phyloP scores from a whole-genome alignment of 2,797 vertebrate genomes.

The Melanotaenia maccullochi region DNA sequence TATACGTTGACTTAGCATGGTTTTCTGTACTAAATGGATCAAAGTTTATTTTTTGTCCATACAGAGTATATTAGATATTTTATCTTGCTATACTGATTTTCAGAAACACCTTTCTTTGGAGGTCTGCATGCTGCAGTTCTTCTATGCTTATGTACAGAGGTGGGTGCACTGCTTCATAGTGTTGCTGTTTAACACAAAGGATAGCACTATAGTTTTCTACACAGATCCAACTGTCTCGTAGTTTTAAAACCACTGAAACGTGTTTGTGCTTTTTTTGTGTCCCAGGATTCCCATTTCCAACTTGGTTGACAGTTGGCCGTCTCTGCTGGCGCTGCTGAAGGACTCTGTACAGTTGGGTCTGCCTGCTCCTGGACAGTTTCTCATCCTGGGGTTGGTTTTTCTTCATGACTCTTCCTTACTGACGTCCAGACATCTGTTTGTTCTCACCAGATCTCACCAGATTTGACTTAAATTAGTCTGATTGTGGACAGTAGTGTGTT shows the following conservation, averaged over 20 bases:
- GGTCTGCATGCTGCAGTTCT: constrained; percentile 99
- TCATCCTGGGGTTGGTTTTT: constrained; percentile 91
- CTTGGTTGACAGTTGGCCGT: constrained; percentile 96
- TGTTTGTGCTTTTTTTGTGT: constrained; percentile 8
- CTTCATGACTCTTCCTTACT: not conserved
- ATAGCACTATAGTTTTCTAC: not conserved
- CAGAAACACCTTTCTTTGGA: constrained; percentile 98
- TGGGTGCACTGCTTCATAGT: constrained; percentile 71
- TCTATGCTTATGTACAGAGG: constrained; percentile 98
- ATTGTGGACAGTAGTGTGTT: not conserved
- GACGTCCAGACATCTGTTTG: not conserved
- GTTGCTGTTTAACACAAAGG: not conserved
- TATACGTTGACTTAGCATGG: not conserved
- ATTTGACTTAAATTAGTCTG: not conserved
- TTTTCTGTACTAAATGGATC: constrained; percentile 1
- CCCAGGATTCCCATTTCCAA: constrained; percentile 93
- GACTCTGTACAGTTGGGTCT: constrained; percentile 94
- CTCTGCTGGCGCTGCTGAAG: constrained; percentile 92
- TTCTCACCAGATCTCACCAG: not conserved
- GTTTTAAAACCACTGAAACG: not conserved
- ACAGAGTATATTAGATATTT: not conserved
- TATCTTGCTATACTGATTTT: not conserved
- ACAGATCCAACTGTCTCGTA: not conserved
- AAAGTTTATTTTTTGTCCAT: not conserved
- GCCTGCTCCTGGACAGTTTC: constrained; percentile 96